These are phyloP conservation scores for Hypomecis atomaria DNA, from an alignment of 2,888 invertebrate genomes.

Conservation along the genomic window DNA sequence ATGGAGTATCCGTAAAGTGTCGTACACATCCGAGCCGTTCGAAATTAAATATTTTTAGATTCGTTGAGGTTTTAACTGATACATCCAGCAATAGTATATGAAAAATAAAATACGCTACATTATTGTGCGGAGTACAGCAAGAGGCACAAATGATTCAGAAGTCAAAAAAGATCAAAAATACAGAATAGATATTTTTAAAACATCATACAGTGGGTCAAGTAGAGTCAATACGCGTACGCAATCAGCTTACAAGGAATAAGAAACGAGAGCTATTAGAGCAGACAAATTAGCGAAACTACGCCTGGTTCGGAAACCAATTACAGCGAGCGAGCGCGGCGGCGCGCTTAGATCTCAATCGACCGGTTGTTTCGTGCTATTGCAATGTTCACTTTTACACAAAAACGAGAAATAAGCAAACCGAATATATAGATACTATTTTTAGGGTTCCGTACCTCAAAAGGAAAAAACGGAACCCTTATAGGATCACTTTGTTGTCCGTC, in stretches of 20 bases:
- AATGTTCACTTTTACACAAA: not conserved
- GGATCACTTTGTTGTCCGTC: too few relatives aligned
- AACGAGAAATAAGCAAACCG: not conserved
- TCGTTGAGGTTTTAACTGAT: too few relatives aligned
- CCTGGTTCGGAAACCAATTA: constrained; percentile 39
- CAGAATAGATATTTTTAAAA: not conserved
- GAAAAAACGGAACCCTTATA: too few relatives aligned
- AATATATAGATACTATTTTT: too few relatives aligned
- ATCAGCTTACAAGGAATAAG: constrained; percentile 2
- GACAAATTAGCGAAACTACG: constrained; percentile 34
- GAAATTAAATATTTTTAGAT: too few relatives aligned
- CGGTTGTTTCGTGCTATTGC: constrained; percentile 4
- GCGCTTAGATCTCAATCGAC: constrained; percentile 12
- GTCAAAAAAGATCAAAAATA: not conserved
- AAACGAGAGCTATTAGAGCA: constrained; percentile 37
- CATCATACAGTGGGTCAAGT: not conserved
- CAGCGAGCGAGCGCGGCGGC: constrained; percentile 18
- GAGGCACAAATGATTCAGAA: too few relatives aligned
- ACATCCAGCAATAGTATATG: too few relatives aligned
- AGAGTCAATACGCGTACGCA: not conserved
- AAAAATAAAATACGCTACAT: too few relatives aligned
- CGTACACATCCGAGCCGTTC: too few relatives aligned
- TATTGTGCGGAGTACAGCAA: too few relatives aligned
- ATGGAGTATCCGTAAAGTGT: too few relatives aligned
- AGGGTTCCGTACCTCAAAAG: too few relatives aligned